A percentile compares a stretch with the other conserved stretches of the same genome.
These are phyloP conservation scores for Lepus europaeus DNA, from an alignment of 2,113 vertebrate species.

Conservation along the genomic window DNA sequence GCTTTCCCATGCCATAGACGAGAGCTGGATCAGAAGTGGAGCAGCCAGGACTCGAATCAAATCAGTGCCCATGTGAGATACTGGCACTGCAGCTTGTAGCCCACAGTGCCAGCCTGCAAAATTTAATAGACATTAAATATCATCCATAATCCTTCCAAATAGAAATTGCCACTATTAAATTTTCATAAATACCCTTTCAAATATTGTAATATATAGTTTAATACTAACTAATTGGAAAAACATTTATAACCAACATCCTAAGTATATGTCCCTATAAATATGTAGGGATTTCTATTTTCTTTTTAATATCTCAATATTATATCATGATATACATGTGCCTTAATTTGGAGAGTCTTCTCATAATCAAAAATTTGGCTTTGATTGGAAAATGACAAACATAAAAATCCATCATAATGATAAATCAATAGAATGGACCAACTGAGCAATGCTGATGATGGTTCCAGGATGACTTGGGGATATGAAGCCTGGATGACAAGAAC, in stretches of 20 bases:
- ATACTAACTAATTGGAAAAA: background rate
- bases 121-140: background rate
- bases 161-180: background rate
- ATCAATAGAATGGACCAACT: background rate
- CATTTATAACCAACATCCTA: too few species aligned
- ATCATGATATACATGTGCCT: background rate
- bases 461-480: background rate
- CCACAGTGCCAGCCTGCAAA: too few species aligned
- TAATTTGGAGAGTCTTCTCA: background rate
- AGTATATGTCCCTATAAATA: background rate
- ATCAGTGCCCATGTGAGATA: too few species aligned
- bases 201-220: too few species aligned
- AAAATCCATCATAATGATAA: fast-evolving
- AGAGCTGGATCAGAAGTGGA: too few species aligned
- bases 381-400: fast-evolving
- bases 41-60: too few species aligned
- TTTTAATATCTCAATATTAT: too few species aligned
- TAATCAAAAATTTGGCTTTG: background rate
- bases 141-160: too few species aligned
- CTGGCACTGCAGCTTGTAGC: too few species aligned
- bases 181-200: background rate
- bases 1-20: too few species aligned
- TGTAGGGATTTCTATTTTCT: background rate
- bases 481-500: background rate
- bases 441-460: too few species aligned